A percentile compares a stretch with the other conserved stretches of the same genome.
Conservation (phyloP, 2,113 vertebrate genomes). For the Centropus unirufus region DNA sequence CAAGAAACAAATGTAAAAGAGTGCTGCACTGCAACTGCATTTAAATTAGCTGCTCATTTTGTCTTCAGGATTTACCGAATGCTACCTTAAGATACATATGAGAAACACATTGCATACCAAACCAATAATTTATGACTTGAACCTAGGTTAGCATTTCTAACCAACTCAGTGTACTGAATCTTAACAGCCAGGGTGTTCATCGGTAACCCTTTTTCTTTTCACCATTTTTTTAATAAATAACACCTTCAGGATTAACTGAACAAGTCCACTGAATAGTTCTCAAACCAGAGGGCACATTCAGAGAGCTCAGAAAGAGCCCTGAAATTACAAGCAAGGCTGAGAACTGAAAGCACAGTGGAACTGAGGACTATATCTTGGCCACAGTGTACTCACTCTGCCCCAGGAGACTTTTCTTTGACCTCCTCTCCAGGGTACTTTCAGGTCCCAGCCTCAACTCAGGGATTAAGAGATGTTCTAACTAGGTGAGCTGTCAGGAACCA, state of each 20-base stretch:
- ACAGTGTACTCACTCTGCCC: not conserved
- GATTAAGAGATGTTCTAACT: not conserved
- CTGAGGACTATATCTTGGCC: not conserved
- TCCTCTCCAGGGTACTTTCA: not conserved
- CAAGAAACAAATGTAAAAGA: conserved; percentile 26
- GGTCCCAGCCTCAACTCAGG: not conserved
- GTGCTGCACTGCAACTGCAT: not conserved
- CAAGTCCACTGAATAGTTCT: not conserved
- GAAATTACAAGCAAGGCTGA: not conserved
- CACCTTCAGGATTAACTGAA: not conserved
- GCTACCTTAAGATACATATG: not conserved
- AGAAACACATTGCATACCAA: not conserved
- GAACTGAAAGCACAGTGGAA: not conserved
- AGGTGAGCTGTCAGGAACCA: not conserved
- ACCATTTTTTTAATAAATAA: not conserved
- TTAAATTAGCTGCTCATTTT: conserved; percentile 25
- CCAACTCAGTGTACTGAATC: not conserved
- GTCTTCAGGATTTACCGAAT: not conserved
- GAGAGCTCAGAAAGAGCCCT: not conserved
- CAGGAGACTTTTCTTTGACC: not conserved
- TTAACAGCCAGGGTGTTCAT: not conserved
- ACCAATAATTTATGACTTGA: not conserved
- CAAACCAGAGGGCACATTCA: not conserved
- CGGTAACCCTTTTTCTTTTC: not conserved
- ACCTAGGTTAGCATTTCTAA: not conserved